These are phyloP conservation scores for Drosophila fuyamai DNA, from an alignment of 1,140 invertebrate species.

Conservation along the genomic window DNA sequence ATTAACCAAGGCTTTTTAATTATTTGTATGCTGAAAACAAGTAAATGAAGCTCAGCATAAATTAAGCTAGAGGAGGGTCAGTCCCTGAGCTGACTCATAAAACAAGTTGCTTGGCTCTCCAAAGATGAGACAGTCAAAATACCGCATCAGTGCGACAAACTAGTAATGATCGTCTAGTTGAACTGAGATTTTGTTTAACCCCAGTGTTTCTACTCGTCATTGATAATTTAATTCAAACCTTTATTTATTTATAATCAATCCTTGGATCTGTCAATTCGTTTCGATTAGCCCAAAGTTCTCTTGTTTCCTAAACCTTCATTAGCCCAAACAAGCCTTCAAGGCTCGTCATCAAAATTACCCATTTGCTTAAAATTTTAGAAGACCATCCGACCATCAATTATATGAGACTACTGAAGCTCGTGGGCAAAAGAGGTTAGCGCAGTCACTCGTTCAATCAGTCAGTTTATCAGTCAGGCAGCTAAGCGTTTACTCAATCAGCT, in stretches of 20 bases:
- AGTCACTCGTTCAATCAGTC: conserved; percentile 24
- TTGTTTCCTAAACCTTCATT: conserved; percentile 42
- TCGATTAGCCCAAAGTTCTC: conserved; percentile 20
- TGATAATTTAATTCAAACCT: conserved; percentile 14
- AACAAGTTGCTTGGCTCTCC: conserved; percentile 33
- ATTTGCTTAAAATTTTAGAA: conserved; percentile 34
- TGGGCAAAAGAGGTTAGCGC: conserved; percentile 13
- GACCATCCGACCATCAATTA: conserved; percentile 43
- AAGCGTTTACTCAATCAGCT: conserved; percentile 19
- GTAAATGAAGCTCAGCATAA: conserved; percentile 52
- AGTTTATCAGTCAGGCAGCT: conserved; percentile 16
- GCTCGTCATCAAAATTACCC: conserved; percentile 39
- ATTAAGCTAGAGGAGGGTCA: conserved; percentile 28
- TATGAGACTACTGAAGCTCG: neutral
- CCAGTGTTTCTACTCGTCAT: neutral
- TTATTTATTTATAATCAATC: conserved; percentile 20
- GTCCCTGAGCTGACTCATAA: conserved; percentile 11
- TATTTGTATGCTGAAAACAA: conserved; percentile 52
- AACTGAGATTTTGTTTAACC: neutral
- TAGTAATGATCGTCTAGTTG: conserved; percentile 1
- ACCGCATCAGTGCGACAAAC: conserved; percentile 12
- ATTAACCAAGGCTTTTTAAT: conserved; percentile 51
- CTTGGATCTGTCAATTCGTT: neutral
- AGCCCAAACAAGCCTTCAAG: conserved; percentile 45
- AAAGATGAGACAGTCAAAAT: conserved; percentile 33